These are phyloP conservation scores for Spodoptera picta DNA, from an alignment of 2,888 invertebrate species.

Conservation along the genomic window DNA sequence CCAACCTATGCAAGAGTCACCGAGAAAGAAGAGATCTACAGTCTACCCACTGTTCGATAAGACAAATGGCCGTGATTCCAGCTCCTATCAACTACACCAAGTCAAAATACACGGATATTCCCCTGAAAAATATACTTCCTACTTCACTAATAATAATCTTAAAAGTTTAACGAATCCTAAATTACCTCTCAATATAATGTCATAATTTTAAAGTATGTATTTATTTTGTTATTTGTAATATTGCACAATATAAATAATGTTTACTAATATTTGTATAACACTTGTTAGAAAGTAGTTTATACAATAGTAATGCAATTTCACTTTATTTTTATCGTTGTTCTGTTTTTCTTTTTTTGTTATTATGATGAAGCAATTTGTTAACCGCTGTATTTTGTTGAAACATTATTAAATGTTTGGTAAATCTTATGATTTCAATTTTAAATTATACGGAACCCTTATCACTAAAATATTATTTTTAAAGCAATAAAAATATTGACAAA, in stretches of 20 bases:
- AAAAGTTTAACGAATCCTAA: conserved; percentile 63
- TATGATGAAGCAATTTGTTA: conserved; percentile 43
- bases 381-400: conserved; percentile 38
- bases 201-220: conserved; percentile 14
- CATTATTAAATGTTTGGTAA: conserved; percentile 43
- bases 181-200: conserved; percentile 60
- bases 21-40: conserved; percentile 81
- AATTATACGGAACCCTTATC: conserved; percentile 36
- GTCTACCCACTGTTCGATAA: conserved; percentile 73
- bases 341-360: conserved; percentile 50
- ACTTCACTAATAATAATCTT: conserved; percentile 70
- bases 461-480: conserved; percentile 2
- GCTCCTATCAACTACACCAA: conserved; percentile 66
- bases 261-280: conserved; percentile 23
- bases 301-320: conserved; percentile 15
- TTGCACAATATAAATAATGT: conserved; percentile 26
- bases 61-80: conserved; percentile 61
- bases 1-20: conserved; percentile 83
- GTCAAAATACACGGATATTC: conserved; percentile 77
- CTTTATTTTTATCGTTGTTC: conserved; percentile 34
- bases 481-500: conserved; percentile 4
- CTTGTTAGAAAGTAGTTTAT: conserved; percentile 17
- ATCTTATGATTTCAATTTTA: conserved; percentile 37
- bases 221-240: conserved; percentile 31
- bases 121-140: conserved; percentile 82